Evolutionary conservation across 2,797 vertebrate genomes (phyloP).

Genomic region (Poecilia wingei): DNA sequence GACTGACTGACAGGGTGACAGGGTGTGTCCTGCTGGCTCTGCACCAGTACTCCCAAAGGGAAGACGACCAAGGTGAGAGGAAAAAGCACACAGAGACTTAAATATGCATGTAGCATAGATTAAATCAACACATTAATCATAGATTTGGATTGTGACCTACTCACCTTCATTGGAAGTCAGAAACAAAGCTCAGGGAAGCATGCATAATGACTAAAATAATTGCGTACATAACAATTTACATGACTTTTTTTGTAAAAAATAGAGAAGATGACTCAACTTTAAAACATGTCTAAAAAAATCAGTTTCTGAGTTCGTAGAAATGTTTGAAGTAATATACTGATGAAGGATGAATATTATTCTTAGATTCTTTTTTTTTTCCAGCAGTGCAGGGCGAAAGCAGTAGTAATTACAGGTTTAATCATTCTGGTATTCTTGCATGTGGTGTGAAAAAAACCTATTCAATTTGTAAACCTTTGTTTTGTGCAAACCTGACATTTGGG

Average conservation of each 20-base stretch:
- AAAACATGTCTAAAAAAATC: constrained; percentile 1
- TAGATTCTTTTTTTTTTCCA: neutral
- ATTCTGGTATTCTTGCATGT: neutral
- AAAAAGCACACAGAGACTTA: constrained; percentile 36
- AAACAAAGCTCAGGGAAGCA: neutral
- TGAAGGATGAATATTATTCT: neutral
- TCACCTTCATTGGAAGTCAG: constrained; percentile 34
- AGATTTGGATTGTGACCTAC: constrained; percentile 9
- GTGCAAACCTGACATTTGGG: neutral
- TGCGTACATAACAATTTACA: constrained; percentile 36
- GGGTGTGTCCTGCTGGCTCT: constrained; percentile 56
- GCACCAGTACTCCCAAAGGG: constrained; percentile 50
- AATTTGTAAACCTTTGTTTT: neutral
- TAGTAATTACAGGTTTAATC: neutral
- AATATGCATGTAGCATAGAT: constrained; percentile 44
- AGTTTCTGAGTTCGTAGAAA: constrained; percentile 23
- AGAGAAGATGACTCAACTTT: constrained; percentile 7
- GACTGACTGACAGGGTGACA: constrained; percentile 53
- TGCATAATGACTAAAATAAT: constrained; percentile 19
- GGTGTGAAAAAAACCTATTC: neutral
- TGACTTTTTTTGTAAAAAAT: neutral
- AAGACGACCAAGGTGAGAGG: constrained; percentile 71
- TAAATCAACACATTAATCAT: constrained; percentile 35
- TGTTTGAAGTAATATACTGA: neutral
- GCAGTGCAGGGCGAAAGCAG: neutral